Conservation (phyloP, 2,797 vertebrate genomes). For the Hybognathus amarus region DNA sequence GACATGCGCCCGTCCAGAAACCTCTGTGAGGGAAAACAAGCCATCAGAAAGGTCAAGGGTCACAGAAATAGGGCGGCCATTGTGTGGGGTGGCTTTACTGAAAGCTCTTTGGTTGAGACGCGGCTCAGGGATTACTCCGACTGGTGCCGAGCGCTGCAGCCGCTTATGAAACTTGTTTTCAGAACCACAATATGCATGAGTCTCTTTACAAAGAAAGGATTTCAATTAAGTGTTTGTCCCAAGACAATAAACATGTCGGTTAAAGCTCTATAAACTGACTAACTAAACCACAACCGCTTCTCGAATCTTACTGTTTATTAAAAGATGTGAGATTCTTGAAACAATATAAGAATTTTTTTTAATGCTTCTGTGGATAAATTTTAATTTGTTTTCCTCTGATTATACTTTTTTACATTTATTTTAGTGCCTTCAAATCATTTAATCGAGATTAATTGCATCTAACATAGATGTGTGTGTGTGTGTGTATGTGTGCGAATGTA, state of each 20-base stretch:
- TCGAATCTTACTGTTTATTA: neutral
- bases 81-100: constrained; percentile 1
- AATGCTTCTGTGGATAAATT: neutral
- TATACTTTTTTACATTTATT: neutral
- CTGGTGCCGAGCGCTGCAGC: neutral
- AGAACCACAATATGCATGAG: constrained; percentile 9
- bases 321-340: neutral
- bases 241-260: neutral
- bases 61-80: neutral
- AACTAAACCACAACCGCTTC: neutral
- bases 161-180: constrained; percentile 7
- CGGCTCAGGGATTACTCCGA: constrained; percentile 21
- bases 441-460: neutral
- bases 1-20: constrained; percentile 81
- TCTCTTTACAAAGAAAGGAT: constrained; percentile 10
- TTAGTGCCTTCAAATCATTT: neutral
- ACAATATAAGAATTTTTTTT: neutral
- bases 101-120: constrained; percentile 19
- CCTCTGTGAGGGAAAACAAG: constrained; percentile 74
- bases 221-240: neutral
- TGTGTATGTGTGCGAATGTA: too few species aligned
- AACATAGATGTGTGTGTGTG: neutral
- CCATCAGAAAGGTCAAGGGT: constrained; percentile 2
- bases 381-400: neutral
- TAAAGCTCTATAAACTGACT: neutral